Evolutionary conservation across 2,888 invertebrate species (phyloP), one percentile per base, ranked within the genome.

Genomic region (Eudemis profundana): DNA sequence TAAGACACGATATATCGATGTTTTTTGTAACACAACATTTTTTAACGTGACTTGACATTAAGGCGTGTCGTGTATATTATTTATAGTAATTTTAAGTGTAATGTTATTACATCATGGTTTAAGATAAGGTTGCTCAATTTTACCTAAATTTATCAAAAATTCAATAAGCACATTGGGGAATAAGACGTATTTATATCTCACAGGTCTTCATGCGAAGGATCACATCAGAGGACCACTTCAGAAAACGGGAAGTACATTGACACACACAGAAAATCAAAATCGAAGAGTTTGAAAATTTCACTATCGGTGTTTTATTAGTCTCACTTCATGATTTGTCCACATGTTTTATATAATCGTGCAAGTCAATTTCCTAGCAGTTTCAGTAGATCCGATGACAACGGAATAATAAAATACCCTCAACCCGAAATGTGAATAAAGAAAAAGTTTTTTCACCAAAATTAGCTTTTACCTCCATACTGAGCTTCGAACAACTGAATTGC

Each of bases 381-480:
- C 33, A 33, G 8, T 8, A 7, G 10, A 10, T 33, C 1, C 5
- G 8, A 33, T 10, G 7, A 8, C 27, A 27, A 27, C 27, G 27
- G 29, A 29, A 29, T 2, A 29, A 29, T 7, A 33, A 10, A 27
- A 8, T 33, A 33, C 7, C 8, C 14, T 4, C 14, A 29, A 33
- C 7, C 8, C 14, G 7, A 27, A 29, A 15, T 29, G 7, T n/a
- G 8, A 29, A 15, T 15, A 2, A 8, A 49, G 4, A 42, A 7
- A 42, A 42, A 5, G 3, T 47, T 47, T 17, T 5, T 19, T 4
- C 10, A 14, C 1, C 5, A 53, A 59, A 27, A 40, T 38, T 27
- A 1, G 29, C 17, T 17, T 59, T 77, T 69, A 66, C 70, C 78
- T 77, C 77, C 79, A 78, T 77, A 67, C 68, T 56, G 60, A 29